Percentiles rank a stretch among this genome's conserved stretches.
phyloP scores from a whole-genome alignment of 2,888 invertebrate genomes.

The Melinaea menophilus region DNA sequence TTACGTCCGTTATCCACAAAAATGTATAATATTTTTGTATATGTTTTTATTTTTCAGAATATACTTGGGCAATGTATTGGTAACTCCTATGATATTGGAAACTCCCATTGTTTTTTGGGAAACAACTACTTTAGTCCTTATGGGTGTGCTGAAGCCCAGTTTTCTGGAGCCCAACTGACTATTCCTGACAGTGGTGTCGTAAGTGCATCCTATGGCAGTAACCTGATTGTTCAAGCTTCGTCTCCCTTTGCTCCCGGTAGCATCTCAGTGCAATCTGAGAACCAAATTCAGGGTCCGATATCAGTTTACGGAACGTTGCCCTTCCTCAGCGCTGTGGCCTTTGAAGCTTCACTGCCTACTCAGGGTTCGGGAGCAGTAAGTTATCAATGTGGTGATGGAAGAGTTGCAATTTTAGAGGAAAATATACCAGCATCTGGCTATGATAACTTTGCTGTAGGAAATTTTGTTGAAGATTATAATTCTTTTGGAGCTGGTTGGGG shows the following conservation, averaged over 20 bases:
- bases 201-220: not conserved
- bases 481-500: not conserved
- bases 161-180: not conserved
- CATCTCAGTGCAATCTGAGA: not conserved
- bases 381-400: conserved; percentile 7
- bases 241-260: not conserved
- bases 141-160: not conserved
- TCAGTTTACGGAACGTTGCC: conserved; percentile 4
- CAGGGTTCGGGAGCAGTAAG: not conserved
- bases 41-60: not conserved
- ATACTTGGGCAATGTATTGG: conserved; percentile 1
- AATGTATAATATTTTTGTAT: too few relatives aligned
- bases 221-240: not conserved
- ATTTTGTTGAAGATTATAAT: not conserved
- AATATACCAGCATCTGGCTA: not conserved
- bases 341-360: not conserved
- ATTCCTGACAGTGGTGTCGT: not conserved
- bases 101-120: not conserved
- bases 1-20: too few relatives aligned
- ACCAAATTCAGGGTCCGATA: not conserved
- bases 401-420: not conserved
- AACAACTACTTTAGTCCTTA: not conserved
- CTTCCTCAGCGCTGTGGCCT: conserved; percentile 7
- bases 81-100: not conserved
- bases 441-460: not conserved